Conservation (phyloP, 2,888 invertebrate genomes). For the Phaonia tiefii region DNA sequence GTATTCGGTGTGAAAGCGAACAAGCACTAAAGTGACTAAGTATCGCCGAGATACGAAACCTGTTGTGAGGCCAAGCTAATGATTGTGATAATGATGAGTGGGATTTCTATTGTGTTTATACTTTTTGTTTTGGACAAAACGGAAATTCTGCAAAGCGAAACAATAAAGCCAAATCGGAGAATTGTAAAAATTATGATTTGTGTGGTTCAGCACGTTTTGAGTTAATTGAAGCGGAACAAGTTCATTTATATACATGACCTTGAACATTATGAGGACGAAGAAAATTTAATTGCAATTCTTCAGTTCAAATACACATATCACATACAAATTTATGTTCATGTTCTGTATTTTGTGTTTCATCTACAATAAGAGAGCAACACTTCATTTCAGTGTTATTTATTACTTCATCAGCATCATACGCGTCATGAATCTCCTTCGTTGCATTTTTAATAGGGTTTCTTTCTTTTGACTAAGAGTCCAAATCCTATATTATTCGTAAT, state of each 20-base stretch:
- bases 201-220: slow-evolving; percentile 69
- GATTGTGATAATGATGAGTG: slow-evolving; percentile 65
- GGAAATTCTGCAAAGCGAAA: slow-evolving; percentile 48
- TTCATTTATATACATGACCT: slow-evolving; percentile 24
- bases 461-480: too few relatives aligned
- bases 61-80: slow-evolving; percentile 67
- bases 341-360: too few relatives aligned
- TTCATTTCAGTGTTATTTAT: background rate
- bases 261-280: slow-evolving; percentile 2
- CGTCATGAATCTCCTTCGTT: too few relatives aligned
- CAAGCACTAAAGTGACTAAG: background rate
- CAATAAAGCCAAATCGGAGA: background rate
- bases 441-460: too few relatives aligned
- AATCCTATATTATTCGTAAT: slow-evolving; percentile 52
- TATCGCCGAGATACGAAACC: slow-evolving; percentile 47
- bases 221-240: slow-evolving; percentile 45
- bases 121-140: slow-evolving; percentile 40
- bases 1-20: background rate
- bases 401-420: background rate
- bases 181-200: slow-evolving; percentile 34
- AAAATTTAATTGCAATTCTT: too few relatives aligned
- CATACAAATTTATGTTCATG: too few relatives aligned
- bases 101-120: slow-evolving; percentile 63
- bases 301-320: too few relatives aligned
- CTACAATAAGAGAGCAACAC: too few relatives aligned